Evolutionary conservation across 1,140 invertebrate species (phyloP), one percentile per base, ranked within the genome.

Genomic region (Brachionus plicatilis): DNA sequence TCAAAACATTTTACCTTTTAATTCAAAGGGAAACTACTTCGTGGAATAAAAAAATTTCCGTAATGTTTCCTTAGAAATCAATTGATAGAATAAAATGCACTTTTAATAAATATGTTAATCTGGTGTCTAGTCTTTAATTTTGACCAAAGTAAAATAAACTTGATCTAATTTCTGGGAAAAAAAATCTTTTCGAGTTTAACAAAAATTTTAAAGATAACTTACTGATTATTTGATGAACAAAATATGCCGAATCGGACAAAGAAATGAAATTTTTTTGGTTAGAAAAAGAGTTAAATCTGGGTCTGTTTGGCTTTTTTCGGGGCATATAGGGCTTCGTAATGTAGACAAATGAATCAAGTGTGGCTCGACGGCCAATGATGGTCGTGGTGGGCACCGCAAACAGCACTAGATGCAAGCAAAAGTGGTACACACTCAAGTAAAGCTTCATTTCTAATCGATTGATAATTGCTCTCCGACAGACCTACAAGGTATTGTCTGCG

Each of bases 231-330:
- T 20, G 17, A 72, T 37, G 68, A 72, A 37, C n/a, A 72, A 72
- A 20, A 72, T 43, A 41, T 20, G 12, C 17, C 17, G 17, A 41
- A 20, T 72, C 68, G 43, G 33, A 37, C 4, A 72, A 43, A 43
- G 68, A 41, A 7, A 72, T 72, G 9, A 72, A 72, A 72, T 72
- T 72, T 72, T 72, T 72, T 43, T 72, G 68, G 43, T 72, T 72
- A 72, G 33, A 41, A 72, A 72, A 72, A 17, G 33, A 17, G 33
- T 72, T 72, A 41, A 24, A 41, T 20, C 43, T 72, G 14, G 68
- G 68, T 20, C 41, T 45, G 8, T 43, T 72, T n/a, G 41, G 17
- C 1, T 43, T 37, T 72, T 72, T 72, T 41, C 68, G 1, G 2
- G 17, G 41, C 3, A 37, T 12, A 41, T 37, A 43, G 0, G 68